Base-by-base conservation (phyloP, 2,113 vertebrate genomes). In the Nibea albiflora region DNA sequence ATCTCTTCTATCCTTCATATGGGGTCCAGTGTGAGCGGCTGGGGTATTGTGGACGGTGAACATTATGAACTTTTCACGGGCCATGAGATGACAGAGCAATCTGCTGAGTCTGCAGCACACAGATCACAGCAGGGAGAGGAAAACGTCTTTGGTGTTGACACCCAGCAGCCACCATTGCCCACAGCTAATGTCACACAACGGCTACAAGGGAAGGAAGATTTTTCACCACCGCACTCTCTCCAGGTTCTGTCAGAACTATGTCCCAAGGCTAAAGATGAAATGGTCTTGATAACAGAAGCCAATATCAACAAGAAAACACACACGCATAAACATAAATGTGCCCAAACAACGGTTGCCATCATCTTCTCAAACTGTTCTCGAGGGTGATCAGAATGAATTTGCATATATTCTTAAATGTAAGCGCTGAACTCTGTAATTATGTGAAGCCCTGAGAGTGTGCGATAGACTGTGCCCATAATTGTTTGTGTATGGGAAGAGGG, bases 381-480 rank as follows among this genome's bases (percentile, higher is more conserved):
- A 64, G 84, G 81, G 61, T 78, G 79, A 90, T 85, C 58, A 67
- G 76, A 86, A 80, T 52, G 46, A 88, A 91, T 93, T 90, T 90
- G 86, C 91, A 92, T 92, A 85, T 79, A 84, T 87, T 83, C 72
- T 79, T 88, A 80, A 86, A 91, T 92, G 79, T 90, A 92, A 88
- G 85, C 88, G 46, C 73, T 90, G 91, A 91, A 93, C 91, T 89
- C 78, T 79, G 77, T 93, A 93, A 92, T 92, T 90, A 93, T 79
- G 74, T 39, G 64, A 49, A 76, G 82, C 81, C 84, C 78, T 83
- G 81, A 83, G 85, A 81, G 86, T 86, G 81, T 81, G 85, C 47
- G 80, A 78, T 71, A 75, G 84, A 71, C 83, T 70, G 79, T 35
- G 72, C 71, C 58, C 39, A 60, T 79, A 80, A 87, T 85, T 88